Base-by-base conservation (phyloP, 2,113 vertebrate genomes). In the Coreoperca whiteheadi region DNA sequence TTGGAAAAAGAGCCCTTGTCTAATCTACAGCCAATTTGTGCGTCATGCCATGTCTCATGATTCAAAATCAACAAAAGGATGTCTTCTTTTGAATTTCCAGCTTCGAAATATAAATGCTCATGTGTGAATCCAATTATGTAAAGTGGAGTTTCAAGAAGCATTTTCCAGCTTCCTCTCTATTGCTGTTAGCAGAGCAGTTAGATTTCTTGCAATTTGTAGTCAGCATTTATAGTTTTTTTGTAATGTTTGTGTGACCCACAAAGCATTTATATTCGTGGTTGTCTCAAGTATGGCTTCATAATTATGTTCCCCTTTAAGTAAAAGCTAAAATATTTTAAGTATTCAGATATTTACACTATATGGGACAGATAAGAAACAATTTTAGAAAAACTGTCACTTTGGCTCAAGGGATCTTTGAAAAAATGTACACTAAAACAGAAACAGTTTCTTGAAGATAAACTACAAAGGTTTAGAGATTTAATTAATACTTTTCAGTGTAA, bases 401-500 rank as follows among this genome's bases (percentile, higher is more conserved):
- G 43, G 28, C 53, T 72, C 4, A 60, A 53, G 41, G 20, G 23
- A 43, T 32, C 20, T 11, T 78, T 60, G 2, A 57, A 53, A 71
- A 72, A 67, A 79, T 32, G 25, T 48, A 28, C 41, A 76, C 4
- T 39, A 37, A 61, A 74, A 68, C 39, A 46, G 15, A 53, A 14
- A 7, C 43, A 30, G 23, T 76, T 82, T 79, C 57, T 79, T 54
- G 5, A 64, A 73, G 56, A 76, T 67, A 74, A 84, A 75, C 18
- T 4, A 41, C 81, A 60, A 83, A 74, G 66, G 53, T 59, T 84
- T 65, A 68, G 65, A 79, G 73, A 89, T 84, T 85, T 57, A 82
- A 85, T 88, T 77, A 90, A 88, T 85, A 83, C 72, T 69, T 87
- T 89, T 81, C 80, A 37, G 64, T 70, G 67, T 75, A 32, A 34